Evolutionary conservation across 2,113 vertebrate genomes (phyloP).

Genomic region (Laticauda colubrina): DNA sequence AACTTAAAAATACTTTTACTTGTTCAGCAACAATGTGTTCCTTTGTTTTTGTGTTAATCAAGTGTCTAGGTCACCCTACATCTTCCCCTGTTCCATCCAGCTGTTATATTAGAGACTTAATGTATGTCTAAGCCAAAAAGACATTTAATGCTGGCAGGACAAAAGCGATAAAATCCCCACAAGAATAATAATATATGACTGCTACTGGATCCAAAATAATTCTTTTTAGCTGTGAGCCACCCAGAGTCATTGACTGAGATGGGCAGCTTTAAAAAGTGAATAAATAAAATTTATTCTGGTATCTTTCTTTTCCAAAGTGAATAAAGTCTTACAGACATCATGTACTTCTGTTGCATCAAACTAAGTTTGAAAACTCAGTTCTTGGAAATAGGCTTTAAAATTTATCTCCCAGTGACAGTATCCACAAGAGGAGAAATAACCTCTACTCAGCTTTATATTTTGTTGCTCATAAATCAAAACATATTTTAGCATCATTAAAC

Average conservation of each 20-base stretch:
- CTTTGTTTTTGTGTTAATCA: background rate
- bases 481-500: background rate
- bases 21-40: background rate
- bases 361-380: background rate
- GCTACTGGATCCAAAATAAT: background rate
- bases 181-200: background rate
- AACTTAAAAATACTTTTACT: background rate
- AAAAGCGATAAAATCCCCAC: background rate
- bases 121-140: background rate
- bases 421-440: background rate
- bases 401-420: background rate
- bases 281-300: background rate
- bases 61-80: background rate
- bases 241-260: background rate
- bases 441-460: background rate
- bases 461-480: background rate
- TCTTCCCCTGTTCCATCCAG: background rate
- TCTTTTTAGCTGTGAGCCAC: background rate
- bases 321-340: background rate
- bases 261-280: background rate
- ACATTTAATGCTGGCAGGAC: background rate
- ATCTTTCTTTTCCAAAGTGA: background rate
- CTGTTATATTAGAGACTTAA: background rate
- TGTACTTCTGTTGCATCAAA: background rate
- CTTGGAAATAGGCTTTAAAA: background rate